A percentile compares a stretch with the other conserved stretches of the same genome.
phyloP scores from a whole-genome alignment of 2,113 vertebrate genomes.

The Grus americana region DNA sequence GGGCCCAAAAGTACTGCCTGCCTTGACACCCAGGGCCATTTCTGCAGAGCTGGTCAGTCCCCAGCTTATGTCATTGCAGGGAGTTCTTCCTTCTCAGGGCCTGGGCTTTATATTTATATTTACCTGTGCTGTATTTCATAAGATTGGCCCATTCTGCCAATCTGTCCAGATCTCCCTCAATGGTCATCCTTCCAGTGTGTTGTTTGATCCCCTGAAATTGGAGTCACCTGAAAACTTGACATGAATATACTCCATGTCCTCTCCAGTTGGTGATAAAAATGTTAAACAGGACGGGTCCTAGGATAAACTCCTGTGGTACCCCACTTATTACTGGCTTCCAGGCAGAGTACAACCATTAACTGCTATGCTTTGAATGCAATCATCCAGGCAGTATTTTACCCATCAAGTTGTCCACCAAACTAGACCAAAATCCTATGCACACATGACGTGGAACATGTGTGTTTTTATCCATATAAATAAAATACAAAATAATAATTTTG shows the following conservation, averaged over 20 bases:
- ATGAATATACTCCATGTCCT: background rate
- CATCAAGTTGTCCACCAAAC: background rate
- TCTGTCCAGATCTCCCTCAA: background rate
- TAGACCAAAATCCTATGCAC: background rate
- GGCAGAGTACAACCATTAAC: background rate
- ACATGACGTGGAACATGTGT: background rate
- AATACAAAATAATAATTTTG: background rate
- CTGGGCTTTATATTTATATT: background rate
- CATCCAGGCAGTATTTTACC: background rate
- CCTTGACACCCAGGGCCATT: background rate
- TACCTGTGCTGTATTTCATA: background rate
- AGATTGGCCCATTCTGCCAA: background rate
- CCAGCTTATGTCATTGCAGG: background rate
- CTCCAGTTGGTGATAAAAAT: background rate
- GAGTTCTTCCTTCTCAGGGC: background rate
- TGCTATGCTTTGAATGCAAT: background rate
- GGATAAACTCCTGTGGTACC: background rate
- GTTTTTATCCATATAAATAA: background rate
- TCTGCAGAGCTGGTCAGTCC: background rate
- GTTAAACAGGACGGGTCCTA: background rate
- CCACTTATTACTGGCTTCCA: background rate
- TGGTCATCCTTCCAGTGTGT: background rate
- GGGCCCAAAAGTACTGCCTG: background rate
- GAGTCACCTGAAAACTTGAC: background rate
- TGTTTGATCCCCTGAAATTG: accelerated